phyloP scores from a whole-genome alignment of 2,113 vertebrate genomes.

The Boulengeromyrus knoepffleri region DNA sequence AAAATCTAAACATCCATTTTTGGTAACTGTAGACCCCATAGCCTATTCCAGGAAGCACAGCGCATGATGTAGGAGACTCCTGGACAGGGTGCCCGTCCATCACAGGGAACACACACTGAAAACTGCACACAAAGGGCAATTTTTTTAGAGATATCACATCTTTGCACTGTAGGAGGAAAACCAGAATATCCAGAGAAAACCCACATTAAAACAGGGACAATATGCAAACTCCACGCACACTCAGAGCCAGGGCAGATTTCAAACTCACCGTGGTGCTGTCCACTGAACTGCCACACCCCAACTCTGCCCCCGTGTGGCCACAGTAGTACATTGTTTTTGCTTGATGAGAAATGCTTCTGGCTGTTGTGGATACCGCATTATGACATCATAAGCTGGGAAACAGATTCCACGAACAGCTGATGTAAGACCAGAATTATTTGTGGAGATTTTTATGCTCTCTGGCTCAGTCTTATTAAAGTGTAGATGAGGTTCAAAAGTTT shows the following conservation, averaged over 20 bases:
- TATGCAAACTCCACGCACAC: background rate
- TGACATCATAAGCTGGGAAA: background rate
- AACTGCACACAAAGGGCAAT: background rate
- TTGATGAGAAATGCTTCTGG: background rate
- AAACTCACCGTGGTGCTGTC: background rate
- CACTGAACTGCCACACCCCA: background rate
- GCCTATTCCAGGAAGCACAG: background rate
- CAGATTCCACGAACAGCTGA: background rate
- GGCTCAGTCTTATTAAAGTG: background rate
- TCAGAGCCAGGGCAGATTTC: background rate
- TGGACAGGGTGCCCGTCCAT: background rate
- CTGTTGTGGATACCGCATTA: background rate
- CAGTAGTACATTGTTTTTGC: background rate
- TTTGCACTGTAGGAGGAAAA: constrained; percentile 1
- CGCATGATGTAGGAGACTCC: background rate
- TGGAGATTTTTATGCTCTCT: background rate
- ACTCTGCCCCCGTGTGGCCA: background rate
- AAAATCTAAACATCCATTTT: background rate
- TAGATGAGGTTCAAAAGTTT: background rate
- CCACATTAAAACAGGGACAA: background rate
- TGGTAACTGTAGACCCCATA: background rate
- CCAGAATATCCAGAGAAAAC: background rate
- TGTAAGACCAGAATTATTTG: background rate
- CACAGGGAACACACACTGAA: background rate
- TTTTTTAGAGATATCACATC: background rate